These are phyloP conservation scores for Actinostola sp. DNA, from an alignment of 92 coral and sea anemone species.

Conservation along the genomic window DNA sequence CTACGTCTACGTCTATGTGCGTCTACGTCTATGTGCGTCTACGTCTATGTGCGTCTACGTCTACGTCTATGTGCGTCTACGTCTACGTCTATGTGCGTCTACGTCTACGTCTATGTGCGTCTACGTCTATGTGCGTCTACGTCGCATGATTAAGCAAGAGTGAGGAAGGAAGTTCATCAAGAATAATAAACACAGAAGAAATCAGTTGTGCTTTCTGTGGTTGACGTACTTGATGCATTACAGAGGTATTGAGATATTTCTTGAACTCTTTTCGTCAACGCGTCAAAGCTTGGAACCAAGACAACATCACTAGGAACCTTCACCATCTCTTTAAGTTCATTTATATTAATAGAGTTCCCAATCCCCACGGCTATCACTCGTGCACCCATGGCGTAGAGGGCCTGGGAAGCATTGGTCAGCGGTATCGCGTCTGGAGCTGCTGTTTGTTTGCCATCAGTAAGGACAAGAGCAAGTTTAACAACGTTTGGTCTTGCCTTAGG, in stretches of 20 bases:
- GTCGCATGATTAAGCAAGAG: too few species aligned
- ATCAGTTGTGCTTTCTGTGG: too few species aligned
- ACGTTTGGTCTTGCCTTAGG: conserved; percentile 21
- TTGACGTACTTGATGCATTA: conserved; percentile 3
- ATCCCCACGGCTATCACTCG: conserved; percentile 53
- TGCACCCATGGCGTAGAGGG: conserved; percentile 22
- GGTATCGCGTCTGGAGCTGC: conserved; percentile 23
- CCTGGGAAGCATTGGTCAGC: conserved; percentile 19
- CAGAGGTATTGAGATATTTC: conserved; percentile 14
- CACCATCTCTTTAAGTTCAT: conserved; percentile 47
- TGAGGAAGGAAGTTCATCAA: too few species aligned
- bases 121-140: too few species aligned
- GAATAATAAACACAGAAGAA: too few species aligned
- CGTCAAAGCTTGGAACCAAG: not conserved
- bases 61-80: too few species aligned
- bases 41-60: too few species aligned
- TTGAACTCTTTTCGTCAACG: not conserved
- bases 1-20: too few species aligned
- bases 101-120: too few species aligned
- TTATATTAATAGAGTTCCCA: conserved; percentile 25
- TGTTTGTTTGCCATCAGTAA: conserved; percentile 57
- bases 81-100: too few species aligned
- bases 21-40: too few species aligned
- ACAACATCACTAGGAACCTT: conserved; percentile 15
- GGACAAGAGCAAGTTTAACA: conserved; percentile 42